phyloP scores from a whole-genome alignment of 2,797 vertebrate genomes.

The Fratercula arctica region DNA sequence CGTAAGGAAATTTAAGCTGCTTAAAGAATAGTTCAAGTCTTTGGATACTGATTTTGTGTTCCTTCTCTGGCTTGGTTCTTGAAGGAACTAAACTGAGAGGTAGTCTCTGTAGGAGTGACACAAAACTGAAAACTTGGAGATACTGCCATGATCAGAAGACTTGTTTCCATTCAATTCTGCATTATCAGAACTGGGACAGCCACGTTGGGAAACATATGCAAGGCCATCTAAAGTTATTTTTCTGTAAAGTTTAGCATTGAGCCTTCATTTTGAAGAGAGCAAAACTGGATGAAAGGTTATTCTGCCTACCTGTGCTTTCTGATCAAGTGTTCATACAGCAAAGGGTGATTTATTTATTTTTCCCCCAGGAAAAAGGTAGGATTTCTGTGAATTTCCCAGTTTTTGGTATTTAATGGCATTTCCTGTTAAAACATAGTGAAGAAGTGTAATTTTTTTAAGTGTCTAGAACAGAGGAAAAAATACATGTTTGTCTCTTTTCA shows the following conservation, averaged over 20 bases:
- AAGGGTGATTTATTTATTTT: not conserved
- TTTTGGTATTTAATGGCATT: not conserved
- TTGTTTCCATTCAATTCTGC: not conserved
- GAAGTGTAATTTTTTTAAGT: not conserved
- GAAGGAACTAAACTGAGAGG: not conserved
- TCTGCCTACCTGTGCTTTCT: not conserved
- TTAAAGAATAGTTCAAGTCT: not conserved
- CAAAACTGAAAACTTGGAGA: not conserved
- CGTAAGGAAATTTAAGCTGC: not conserved
- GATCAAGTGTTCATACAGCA: not conserved
- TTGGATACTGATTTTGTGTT: not conserved
- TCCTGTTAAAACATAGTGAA: not conserved
- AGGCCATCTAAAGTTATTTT: not conserved
- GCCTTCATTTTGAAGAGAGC: not conserved
- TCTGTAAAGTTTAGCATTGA: not conserved
- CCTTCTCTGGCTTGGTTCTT: not conserved
- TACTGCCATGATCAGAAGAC: not conserved
- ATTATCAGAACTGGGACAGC: not conserved
- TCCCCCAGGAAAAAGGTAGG: not conserved
- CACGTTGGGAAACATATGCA: not conserved
- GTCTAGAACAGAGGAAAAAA: not conserved
- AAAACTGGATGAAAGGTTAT: not conserved
- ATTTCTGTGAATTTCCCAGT: not conserved
- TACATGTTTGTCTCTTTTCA: not conserved
- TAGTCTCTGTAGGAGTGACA: not conserved